Percentiles rank a stretch among this genome's conserved stretches.
These are phyloP conservation scores for Thymelicus lineola DNA, from an alignment of 2,888 invertebrate genomes.

Conservation along the genomic window DNA sequence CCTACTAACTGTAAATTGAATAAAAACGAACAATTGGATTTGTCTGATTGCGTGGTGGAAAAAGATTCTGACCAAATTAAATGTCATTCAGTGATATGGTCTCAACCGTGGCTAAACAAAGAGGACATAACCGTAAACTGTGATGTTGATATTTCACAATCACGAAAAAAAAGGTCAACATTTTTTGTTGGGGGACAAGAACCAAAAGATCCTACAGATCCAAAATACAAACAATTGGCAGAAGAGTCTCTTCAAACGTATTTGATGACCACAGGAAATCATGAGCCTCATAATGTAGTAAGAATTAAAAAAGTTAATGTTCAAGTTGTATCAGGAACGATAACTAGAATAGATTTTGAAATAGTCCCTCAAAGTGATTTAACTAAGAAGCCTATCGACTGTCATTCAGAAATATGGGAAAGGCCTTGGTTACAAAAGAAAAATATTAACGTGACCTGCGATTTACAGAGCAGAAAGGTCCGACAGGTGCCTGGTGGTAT, in stretches of 20 bases:
- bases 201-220: conserved; percentile 45
- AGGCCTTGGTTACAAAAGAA: conserved; percentile 80
- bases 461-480: conserved; percentile 20
- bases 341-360: conserved; percentile 57
- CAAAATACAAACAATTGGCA: conserved; percentile 50
- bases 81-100: conserved; percentile 81
- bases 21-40: conserved; percentile 43
- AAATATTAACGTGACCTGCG: conserved; percentile 53
- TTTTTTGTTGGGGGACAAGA: conserved; percentile 41
- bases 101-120: conserved; percentile 76
- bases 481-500: conserved; percentile 5
- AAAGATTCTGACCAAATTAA: conserved; percentile 45
- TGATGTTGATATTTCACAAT: conserved; percentile 46
- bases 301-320: conserved; percentile 59
- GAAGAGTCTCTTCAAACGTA: conserved; percentile 51
- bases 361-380: conserved; percentile 57
- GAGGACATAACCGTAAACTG: conserved; percentile 65
- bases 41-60: conserved; percentile 43
- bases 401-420: conserved; percentile 83
- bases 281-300: conserved; percentile 46
- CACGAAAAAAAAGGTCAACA: conserved; percentile 47
- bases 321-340: conserved; percentile 69
- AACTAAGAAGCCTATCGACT: conserved; percentile 53
- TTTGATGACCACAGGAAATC: conserved; percentile 42
- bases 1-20: conserved; percentile 49